Base-by-base conservation (phyloP, 2,888 invertebrate species). In the Pseudococcus longispinus region DNA sequence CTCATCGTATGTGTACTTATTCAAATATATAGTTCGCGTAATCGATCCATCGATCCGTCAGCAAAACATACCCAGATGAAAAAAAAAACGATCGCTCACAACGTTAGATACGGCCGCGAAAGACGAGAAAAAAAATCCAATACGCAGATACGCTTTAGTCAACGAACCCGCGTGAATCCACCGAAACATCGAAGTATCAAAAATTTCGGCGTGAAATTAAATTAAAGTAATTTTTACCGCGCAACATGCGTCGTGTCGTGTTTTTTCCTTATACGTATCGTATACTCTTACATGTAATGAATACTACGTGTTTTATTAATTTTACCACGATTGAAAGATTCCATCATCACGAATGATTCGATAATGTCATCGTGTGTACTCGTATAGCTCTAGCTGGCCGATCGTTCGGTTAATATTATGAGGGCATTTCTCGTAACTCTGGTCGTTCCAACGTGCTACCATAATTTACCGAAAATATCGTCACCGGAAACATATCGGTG, bases 161-260 rank as follows among this genome's bases (percentile, higher is more conserved):
- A 70, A 70, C 18, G 70, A 70, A 70, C 70, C 13, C 70, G 70
- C 70, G 60, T 23, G 6, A 70, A 70, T 70, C 70, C 5, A 70
- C 29, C 70, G 70, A 70, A 70, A 32, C 70, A 70, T 70, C 26
- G 70, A 1, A 3, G 2, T 70, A 70, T 29, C 70, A 32, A 70
- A 70, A 70, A 70, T 29, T 70, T 70, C 70, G 70, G 29, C 70
- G 70, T 70, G 70, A 70, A 70, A 70, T 70, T 70, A 70, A 70
- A 70, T 70, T 70, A 70, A 32, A 70, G 70, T 70, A 70, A 70
- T 70, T 70, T 70, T 70, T 70, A 70, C 70, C 70, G 29, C 70
- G 18, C 70, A 70, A 70, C 70, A 32, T 29, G 29, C 60, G 60
- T 60, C 60, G 13, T 60, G 29, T 70, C 20, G 20, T 65, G 2